These are phyloP conservation scores for Melipona beecheii DNA, from an alignment of 2,888 invertebrate genomes.

Conservation along the genomic window DNA sequence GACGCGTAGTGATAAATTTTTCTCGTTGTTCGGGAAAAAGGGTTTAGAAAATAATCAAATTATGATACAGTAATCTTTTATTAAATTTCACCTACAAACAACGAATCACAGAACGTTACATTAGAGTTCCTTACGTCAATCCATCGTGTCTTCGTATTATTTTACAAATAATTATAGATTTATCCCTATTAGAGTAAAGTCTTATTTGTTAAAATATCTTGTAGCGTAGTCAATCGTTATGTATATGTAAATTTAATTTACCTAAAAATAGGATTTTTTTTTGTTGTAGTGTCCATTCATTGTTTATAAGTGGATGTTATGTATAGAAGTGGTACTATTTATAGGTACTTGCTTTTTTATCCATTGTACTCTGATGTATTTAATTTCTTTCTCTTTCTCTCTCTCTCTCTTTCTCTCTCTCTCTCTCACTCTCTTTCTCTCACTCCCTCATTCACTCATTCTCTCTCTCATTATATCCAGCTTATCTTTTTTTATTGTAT, in stretches of 20 bases:
- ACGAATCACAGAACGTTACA: conserved; percentile 85
- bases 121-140: conserved; percentile 84
- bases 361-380: conserved; percentile 80
- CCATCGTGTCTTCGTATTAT: conserved; percentile 82
- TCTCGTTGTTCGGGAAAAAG: background rate
- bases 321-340: conserved; percentile 79
- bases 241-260: conserved; percentile 82
- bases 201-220: conserved; percentile 83
- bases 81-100: conserved; percentile 85
- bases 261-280: conserved; percentile 82
- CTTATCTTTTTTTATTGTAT: conserved; percentile 63
- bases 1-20: background rate
- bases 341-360: conserved; percentile 82
- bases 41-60: background rate
- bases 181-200: conserved; percentile 83
- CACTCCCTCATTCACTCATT: background rate
- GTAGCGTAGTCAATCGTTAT: conserved; percentile 82
- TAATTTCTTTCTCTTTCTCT: conserved; percentile 39
- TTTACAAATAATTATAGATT: conserved; percentile 83
- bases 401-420: conserved; percentile 20
- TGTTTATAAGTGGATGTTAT: conserved; percentile 78
- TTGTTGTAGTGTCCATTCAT: conserved; percentile 76
- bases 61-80: conserved; percentile 83
- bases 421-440: conserved; percentile 34
- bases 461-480: conserved; percentile 45